Evolutionary conservation across 2,113 vertebrate genomes (phyloP).

Genomic region (Emydocephalus ijimae): DNA sequence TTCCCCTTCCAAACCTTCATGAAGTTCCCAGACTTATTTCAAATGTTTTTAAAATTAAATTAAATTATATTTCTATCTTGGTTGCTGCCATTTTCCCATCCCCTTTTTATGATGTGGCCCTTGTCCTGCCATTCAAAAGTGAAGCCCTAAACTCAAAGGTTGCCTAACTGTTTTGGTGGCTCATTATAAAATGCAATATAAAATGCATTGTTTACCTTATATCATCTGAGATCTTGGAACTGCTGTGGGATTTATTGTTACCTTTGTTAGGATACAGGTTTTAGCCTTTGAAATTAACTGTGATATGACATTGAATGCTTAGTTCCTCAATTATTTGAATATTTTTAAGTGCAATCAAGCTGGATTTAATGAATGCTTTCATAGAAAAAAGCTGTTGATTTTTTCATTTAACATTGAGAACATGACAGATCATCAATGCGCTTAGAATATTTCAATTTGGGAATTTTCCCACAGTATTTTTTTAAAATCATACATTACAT

Average conservation of each 20-base stretch:
- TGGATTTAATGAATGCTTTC: slow-evolving; percentile 40
- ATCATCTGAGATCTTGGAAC: background rate
- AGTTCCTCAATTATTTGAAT: background rate
- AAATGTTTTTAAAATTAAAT: background rate
- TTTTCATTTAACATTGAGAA: slow-evolving; percentile 51
- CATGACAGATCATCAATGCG: slow-evolving; percentile 29
- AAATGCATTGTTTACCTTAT: background rate
- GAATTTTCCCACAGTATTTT: background rate
- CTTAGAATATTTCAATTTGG: slow-evolving; percentile 31
- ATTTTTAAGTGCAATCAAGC: slow-evolving; percentile 8
- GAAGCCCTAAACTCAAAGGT: background rate
- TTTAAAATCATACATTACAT: slow-evolving; percentile 35
- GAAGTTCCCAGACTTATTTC: background rate
- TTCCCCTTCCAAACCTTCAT: background rate
- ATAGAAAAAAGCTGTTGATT: slow-evolving; percentile 44
- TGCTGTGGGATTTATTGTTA: background rate
- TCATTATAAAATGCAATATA: background rate
- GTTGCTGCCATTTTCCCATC: background rate
- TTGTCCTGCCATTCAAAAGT: background rate
- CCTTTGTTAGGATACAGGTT: background rate
- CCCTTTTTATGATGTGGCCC: background rate
- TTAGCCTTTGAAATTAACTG: background rate
- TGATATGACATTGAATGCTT: background rate
- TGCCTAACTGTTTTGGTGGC: background rate
- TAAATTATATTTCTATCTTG: background rate